Evolutionary conservation across 30 jellyfish, hydroid and myxozoan genomes (phyloP).

Genomic region (Aurelia coerulea): DNA sequence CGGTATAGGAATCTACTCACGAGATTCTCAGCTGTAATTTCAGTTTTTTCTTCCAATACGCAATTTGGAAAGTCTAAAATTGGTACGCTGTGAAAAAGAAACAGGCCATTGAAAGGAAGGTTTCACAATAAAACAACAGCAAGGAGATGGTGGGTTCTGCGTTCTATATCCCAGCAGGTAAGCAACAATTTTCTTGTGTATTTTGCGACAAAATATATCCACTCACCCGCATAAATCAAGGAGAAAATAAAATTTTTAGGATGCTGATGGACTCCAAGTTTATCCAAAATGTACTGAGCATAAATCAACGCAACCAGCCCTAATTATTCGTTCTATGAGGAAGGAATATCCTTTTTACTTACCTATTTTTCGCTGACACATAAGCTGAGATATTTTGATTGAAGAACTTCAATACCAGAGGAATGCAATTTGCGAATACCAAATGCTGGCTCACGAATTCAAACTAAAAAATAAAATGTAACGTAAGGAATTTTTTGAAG

Average conservation of each 20-base stretch:
- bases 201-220: too few relatives aligned
- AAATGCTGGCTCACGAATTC: slow-evolving; percentile 98
- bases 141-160: too few relatives aligned
- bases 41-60: slow-evolving; percentile 78
- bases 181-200: too few relatives aligned
- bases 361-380: slow-evolving; percentile 96
- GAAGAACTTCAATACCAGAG: slow-evolving; percentile 90
- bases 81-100: slow-evolving; percentile 69
- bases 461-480: slow-evolving; percentile 60
- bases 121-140: neutral
- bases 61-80: slow-evolving; percentile 93
- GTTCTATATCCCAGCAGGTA: too few relatives aligned
- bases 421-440: slow-evolving; percentile 98
- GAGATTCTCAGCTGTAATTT: slow-evolving; percentile 91
- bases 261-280: neutral
- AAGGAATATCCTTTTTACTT: neutral
- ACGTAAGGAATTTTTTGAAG: neutral
- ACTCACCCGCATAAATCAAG: too few relatives aligned
- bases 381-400: slow-evolving; percentile 95
- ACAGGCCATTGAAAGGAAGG: neutral
- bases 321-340: too few relatives aligned
- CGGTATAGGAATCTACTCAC: slow-evolving; percentile 35
- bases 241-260: neutral
- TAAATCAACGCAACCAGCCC: too few relatives aligned
- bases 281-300: too few relatives aligned